These are phyloP conservation scores for Gobio occitaniae DNA, from an alignment of 2,797 vertebrate species.

Conservation along the genomic window DNA sequence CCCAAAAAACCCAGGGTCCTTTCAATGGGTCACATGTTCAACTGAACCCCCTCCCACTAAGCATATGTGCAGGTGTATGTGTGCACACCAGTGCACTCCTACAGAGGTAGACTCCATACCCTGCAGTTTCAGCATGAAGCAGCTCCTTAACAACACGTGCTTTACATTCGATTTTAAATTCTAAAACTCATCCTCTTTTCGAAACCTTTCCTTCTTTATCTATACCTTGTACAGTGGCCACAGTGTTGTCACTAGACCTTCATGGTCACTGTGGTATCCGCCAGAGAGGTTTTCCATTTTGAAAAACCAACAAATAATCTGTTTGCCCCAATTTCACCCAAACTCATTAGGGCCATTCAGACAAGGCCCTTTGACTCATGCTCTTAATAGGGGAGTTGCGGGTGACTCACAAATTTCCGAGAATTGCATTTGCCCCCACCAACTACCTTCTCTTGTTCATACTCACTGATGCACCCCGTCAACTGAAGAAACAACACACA, in stretches of 20 bases:
- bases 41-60: background rate
- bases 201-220: background rate
- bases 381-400: conserved; percentile 49
- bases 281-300: conserved; percentile 42
- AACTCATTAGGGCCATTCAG: conserved; percentile 57
- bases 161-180: background rate
- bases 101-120: too few relatives aligned
- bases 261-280: conserved; percentile 5
- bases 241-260: conserved; percentile 4
- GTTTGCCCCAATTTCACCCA: conserved; percentile 50
- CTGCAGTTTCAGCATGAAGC: background rate
- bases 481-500: conserved; percentile 32
- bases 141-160: background rate
- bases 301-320: conserved; percentile 51
- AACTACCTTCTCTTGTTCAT: conserved; percentile 50
- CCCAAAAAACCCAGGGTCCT: background rate
- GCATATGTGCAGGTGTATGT: conserved; percentile 22
- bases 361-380: conserved; percentile 68
- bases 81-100: background rate
- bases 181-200: conserved; percentile 2
- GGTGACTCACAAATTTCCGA: conserved; percentile 74
- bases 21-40: conserved; percentile 8
- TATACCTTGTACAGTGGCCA: background rate
- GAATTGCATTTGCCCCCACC: conserved; percentile 55
- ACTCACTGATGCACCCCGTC: conserved; percentile 40